Conservation (phyloP, 1,140 invertebrate species). For the Drosophila lacteicornis region DNA sequence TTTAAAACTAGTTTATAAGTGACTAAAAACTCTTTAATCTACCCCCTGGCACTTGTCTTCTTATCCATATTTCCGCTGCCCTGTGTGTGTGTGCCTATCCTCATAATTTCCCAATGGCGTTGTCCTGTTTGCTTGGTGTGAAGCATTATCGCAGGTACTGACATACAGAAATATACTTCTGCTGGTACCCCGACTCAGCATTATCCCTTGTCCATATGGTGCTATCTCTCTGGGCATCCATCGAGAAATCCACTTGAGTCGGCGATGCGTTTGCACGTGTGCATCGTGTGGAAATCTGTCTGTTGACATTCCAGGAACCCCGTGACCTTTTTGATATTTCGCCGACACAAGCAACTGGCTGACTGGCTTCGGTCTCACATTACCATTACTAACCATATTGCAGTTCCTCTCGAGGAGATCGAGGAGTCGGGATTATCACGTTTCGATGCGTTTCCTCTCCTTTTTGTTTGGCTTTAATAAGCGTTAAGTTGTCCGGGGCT, state of each 20-base stretch:
- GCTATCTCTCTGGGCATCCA: conserved; percentile 18
- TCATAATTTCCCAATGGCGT: conserved; percentile 56
- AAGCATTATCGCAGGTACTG: conserved; percentile 50
- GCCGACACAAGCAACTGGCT: conserved; percentile 41
- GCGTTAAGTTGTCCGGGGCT: conserved; percentile 73
- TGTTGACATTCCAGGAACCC: conserved; percentile 80
- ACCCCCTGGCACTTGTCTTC: conserved; percentile 29
- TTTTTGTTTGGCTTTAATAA: conserved; percentile 70
- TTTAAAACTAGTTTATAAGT: not conserved
- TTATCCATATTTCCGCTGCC: conserved; percentile 12
- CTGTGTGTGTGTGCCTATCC: conserved; percentile 21
- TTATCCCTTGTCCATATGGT: conserved; percentile 19
- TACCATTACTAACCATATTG: conserved; percentile 50
- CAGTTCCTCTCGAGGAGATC: conserved; percentile 1
- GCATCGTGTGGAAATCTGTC: conserved; percentile 81
- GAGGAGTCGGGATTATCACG: conserved; percentile 24
- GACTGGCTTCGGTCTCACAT: conserved; percentile 63
- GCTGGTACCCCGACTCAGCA: not conserved
- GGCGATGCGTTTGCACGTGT: conserved; percentile 65
- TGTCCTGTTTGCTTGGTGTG: conserved; percentile 77
- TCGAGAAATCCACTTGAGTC: conserved; percentile 58
- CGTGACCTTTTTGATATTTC: conserved; percentile 60
- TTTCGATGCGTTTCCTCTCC: conserved; percentile 5
- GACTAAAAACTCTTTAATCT: not conserved
- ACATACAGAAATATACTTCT: conserved; percentile 27